These are phyloP conservation scores for Eumaeus atala DNA, from an alignment of 1,140 invertebrate species.

Conservation along the genomic window DNA sequence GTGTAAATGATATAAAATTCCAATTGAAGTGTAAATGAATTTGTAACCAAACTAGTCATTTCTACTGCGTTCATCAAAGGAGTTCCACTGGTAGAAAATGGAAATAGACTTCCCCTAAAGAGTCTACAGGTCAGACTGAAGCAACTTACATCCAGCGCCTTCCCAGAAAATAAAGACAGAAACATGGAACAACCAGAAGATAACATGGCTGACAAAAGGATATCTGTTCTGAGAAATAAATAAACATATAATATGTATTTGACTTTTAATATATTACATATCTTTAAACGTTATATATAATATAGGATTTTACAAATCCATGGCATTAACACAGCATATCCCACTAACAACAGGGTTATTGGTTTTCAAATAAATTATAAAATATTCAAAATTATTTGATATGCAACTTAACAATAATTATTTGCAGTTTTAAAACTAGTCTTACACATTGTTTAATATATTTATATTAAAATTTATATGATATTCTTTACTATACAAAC, in stretches of 20 bases:
- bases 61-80: too few species aligned
- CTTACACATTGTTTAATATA: too few species aligned
- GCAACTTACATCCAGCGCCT: too few species aligned
- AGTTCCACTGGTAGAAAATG: too few species aligned
- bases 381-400: constrained; percentile 8
- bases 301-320: constrained; percentile 5
- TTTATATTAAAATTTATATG: constrained; percentile 11
- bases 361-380: neutral
- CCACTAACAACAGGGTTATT: neutral
- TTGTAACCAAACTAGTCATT: too few species aligned
- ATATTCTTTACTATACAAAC: constrained; percentile 21
- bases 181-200: neutral
- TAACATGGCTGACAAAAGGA: too few species aligned
- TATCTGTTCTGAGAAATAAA: too few species aligned
- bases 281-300: neutral
- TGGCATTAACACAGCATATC: neutral
- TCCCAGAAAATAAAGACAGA: too few species aligned
- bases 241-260: neutral
- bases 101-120: too few species aligned
- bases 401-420: constrained; percentile 13
- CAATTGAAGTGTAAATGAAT: too few species aligned
- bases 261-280: constrained; percentile 1
- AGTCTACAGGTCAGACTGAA: too few species aligned
- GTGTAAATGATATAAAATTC: too few species aligned
- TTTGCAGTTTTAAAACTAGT: constrained; percentile 1